Conservation (phyloP, 2,113 vertebrate genomes). For the Ceyx melanurus region DNA sequence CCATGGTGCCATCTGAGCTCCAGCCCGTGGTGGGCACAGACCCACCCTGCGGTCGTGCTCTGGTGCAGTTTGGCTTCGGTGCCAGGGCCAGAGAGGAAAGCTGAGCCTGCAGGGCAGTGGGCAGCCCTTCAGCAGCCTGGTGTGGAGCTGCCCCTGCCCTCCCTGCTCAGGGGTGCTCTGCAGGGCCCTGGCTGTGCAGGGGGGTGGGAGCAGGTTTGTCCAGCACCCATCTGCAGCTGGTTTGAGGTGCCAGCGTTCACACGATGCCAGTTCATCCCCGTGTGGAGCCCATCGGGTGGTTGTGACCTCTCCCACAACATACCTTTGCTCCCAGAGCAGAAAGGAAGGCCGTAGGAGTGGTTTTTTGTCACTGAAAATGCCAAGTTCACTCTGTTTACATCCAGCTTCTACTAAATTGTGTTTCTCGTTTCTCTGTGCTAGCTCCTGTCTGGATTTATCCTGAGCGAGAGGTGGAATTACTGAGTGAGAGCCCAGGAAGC, state of each 20-base stretch:
- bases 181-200: background rate
- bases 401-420: background rate
- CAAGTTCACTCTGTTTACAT: background rate
- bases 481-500: background rate
- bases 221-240: no score
- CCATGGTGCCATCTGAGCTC: background rate
- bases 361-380: background rate
- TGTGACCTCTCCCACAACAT: background rate
- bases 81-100: fast-evolving
- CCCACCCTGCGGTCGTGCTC: background rate
- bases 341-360: background rate
- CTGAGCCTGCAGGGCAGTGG: background rate
- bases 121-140: fast-evolving
- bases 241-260: background rate
- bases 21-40: background rate
- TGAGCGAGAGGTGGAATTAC: background rate
- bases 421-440: background rate
- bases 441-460: slow-evolving; percentile 47
- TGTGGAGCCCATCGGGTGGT: background rate
- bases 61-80: background rate
- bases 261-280: fast-evolving
- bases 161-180: background rate
- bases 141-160: background rate
- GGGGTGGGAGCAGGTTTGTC: background rate
- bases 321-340: background rate